phyloP scores from a whole-genome alignment of 30 jellyfish, hydroid and myxozoan species.

The Hydractinia echinata region DNA sequence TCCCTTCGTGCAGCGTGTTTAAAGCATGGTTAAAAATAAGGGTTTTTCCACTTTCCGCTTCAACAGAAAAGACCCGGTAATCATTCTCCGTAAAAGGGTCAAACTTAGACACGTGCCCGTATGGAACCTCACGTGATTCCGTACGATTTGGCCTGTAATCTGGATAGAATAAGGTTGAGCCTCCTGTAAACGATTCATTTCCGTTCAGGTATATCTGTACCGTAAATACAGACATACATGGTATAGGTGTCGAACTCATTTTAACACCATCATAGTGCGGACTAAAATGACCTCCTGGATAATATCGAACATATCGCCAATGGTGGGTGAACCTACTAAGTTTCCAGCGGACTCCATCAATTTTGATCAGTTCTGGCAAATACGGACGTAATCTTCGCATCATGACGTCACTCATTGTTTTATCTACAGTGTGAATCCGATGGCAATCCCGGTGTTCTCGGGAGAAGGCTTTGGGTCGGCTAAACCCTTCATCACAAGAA shows the following conservation, averaged over 20 bases:
- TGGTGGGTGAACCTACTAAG: slow-evolving; percentile 16
- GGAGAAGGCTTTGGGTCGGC: slow-evolving; percentile 22
- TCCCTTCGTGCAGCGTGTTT: slow-evolving; percentile 14
- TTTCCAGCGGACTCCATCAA: slow-evolving; percentile 22
- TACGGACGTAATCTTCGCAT: slow-evolving; percentile 12
- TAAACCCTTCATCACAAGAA: slow-evolving; percentile 14
- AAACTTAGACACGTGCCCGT: slow-evolving; percentile 17
- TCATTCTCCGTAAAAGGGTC: slow-evolving; percentile 2
- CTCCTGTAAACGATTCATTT: slow-evolving; percentile 17
- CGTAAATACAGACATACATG: slow-evolving; percentile 19
- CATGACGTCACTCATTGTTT: slow-evolving; percentile 18
- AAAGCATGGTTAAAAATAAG: slow-evolving; percentile 10
- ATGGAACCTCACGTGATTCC: slow-evolving; percentile 1
- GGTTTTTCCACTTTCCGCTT: slow-evolving; percentile 12
- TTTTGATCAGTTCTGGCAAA: slow-evolving; percentile 14
- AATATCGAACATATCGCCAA: slow-evolving; percentile 23
- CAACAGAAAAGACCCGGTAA: not conserved
- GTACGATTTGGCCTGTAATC: not conserved
- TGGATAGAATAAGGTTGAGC: slow-evolving; percentile 12
- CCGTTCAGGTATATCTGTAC: slow-evolving; percentile 25
- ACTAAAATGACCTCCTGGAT: slow-evolving; percentile 24
- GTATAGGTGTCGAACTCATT: slow-evolving; percentile 5
- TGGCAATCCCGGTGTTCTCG: slow-evolving; percentile 16
- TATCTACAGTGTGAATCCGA: slow-evolving; percentile 23
- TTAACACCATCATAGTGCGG: slow-evolving; percentile 27